These are phyloP conservation scores for Daubentonia madagascariensis DNA, from an alignment of 2,113 vertebrate species.

Conservation along the genomic window DNA sequence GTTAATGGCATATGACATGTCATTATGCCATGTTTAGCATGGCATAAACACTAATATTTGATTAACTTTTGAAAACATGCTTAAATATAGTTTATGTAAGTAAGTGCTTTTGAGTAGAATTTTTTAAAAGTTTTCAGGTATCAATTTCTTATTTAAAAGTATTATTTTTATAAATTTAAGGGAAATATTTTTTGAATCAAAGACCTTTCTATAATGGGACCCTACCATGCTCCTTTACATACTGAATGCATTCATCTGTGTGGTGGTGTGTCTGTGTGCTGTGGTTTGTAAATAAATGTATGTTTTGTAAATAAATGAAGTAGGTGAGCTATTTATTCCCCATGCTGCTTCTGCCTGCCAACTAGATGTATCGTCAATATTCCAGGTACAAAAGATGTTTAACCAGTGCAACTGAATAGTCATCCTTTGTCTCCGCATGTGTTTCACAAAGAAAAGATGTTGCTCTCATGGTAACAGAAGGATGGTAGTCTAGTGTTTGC, in stretches of 20 bases:
- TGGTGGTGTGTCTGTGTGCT: background rate
- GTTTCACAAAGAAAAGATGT: slow-evolving; percentile 59
- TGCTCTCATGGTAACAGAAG: slow-evolving; percentile 63
- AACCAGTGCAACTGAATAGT: slow-evolving; percentile 43
- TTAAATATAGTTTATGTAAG: background rate
- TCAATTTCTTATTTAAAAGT: slow-evolving; percentile 22
- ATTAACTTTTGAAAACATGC: slow-evolving; percentile 8
- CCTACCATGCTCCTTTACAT: background rate
- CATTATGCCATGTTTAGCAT: no score
- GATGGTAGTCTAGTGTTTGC: slow-evolving; percentile 28
- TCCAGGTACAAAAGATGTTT: slow-evolving; percentile 59
- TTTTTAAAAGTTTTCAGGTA: background rate
- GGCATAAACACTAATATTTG: background rate
- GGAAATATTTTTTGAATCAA: background rate
- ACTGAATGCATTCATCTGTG: background rate
- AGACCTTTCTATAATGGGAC: background rate
- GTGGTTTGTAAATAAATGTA: background rate
- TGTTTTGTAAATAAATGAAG: slow-evolving; percentile 45
- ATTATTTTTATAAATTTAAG: slow-evolving; percentile 20
- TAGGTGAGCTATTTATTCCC: slow-evolving; percentile 42
- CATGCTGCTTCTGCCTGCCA: slow-evolving; percentile 47
- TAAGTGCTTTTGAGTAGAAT: slow-evolving; percentile 8
- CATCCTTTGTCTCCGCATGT: slow-evolving; percentile 47
- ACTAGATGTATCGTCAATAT: slow-evolving; percentile 37
- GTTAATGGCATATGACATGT: background rate